These are phyloP conservation scores for Zaprionus inermis DNA, from an alignment of 1,140 invertebrate species.

Conservation along the genomic window DNA sequence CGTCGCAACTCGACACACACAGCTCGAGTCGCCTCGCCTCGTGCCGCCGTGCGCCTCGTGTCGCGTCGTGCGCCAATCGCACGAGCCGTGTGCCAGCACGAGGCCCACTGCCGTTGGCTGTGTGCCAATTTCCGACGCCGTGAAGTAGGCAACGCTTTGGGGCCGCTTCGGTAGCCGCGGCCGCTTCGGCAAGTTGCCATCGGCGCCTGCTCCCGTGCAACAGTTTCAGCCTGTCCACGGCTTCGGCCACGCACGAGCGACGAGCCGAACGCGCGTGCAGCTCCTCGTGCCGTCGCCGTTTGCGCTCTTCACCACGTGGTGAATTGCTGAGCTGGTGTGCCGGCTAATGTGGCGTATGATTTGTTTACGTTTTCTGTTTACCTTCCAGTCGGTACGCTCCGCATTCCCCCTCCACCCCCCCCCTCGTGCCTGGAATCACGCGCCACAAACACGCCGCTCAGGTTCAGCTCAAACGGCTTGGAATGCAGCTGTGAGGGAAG, in stretches of 20 bases:
- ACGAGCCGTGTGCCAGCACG: constrained; percentile 28
- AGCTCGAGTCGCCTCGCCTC: not conserved
- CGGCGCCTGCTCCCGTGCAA: constrained; percentile 57
- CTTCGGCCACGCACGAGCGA: not conserved
- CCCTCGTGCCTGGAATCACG: constrained; percentile 34
- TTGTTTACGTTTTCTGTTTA: constrained; percentile 75
- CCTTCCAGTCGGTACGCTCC: constrained; percentile 42
- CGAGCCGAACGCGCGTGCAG: not conserved
- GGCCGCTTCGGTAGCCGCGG: constrained; percentile 18
- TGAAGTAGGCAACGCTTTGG: constrained; percentile 1
- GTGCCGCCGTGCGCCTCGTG: constrained; percentile 1
- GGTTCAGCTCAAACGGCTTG: not conserved
- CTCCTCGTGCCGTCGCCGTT: not conserved
- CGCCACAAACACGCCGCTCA: constrained; percentile 5
- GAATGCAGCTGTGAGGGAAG: not conserved
- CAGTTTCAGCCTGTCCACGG: constrained; percentile 1
- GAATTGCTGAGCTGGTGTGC: constrained; percentile 25
- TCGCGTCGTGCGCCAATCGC: not conserved
- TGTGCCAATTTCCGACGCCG: constrained; percentile 47
- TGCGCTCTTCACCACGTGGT: constrained; percentile 46
- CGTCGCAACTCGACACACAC: not conserved
- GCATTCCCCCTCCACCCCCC: not conserved
- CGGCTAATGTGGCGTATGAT: constrained; percentile 25
- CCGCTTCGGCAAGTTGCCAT: constrained; percentile 55
- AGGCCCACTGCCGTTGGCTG: constrained; percentile 64